These are phyloP conservation scores for Antheraea yamamai DNA, from an alignment of 2,888 invertebrate genomes.

Conservation along the genomic window DNA sequence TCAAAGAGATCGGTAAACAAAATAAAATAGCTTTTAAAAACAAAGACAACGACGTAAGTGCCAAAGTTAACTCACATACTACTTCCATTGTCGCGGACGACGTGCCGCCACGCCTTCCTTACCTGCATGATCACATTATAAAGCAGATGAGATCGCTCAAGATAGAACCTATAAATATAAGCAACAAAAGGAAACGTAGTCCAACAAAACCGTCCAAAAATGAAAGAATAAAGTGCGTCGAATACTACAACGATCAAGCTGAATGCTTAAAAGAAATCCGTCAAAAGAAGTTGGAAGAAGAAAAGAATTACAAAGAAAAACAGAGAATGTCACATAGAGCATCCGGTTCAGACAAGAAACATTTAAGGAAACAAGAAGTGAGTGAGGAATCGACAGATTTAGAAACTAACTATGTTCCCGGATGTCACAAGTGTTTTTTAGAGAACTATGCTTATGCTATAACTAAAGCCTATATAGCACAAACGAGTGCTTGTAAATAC, in stretches of 20 bases:
- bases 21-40: conserved; percentile 62
- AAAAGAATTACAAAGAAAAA: conserved; percentile 62
- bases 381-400: conserved; percentile 75
- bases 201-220: conserved; percentile 70
- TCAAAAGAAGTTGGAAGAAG: conserved; percentile 64
- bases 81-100: conserved; percentile 55
- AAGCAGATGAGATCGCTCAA: conserved; percentile 77
- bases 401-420: conserved; percentile 62
- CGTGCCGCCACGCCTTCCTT: conserved; percentile 60
- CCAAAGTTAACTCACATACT: conserved; percentile 57
- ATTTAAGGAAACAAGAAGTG: conserved; percentile 56
- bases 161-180: conserved; percentile 73
- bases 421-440: conserved; percentile 77
- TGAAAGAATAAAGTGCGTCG: conserved; percentile 68
- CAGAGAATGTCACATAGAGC: conserved; percentile 64
- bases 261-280: conserved; percentile 82
- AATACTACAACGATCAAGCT: conserved; percentile 85
- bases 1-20: conserved; percentile 73
- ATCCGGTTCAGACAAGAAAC: conserved; percentile 63
- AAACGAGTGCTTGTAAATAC: conserved; percentile 71
- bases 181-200: conserved; percentile 64
- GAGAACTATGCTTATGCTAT: conserved; percentile 77
- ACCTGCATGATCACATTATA: conserved; percentile 75
- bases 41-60: conserved; percentile 66
- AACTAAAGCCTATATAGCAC: conserved; percentile 72